Conservation (phyloP, 2,113 vertebrate species). For the Pollimyrus isidori region DNA sequence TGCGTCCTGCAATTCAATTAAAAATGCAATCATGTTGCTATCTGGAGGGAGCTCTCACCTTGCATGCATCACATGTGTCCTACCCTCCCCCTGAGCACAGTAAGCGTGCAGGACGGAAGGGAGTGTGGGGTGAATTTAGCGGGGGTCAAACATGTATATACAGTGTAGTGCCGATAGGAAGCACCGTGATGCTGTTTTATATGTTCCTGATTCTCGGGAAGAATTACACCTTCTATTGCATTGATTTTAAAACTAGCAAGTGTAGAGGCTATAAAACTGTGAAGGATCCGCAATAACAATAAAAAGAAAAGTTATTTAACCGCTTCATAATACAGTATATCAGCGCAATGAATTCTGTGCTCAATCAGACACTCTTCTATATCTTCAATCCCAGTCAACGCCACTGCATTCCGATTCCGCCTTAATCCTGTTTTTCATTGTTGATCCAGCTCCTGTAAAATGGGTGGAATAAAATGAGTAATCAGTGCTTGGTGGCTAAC, state of each 20-base stretch:
- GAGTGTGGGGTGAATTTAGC: not conserved
- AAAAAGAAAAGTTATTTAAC: conserved; percentile 6
- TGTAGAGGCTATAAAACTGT: not conserved
- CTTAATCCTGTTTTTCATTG: not conserved
- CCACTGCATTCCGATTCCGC: not conserved
- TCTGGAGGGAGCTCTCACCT: conserved; percentile 32
- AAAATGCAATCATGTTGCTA: conserved; percentile 37
- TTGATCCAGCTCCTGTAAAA: not conserved
- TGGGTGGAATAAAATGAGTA: not conserved
- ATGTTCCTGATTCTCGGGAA: not conserved
- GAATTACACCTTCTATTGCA: not conserved
- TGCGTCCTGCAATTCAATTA: conserved; percentile 45
- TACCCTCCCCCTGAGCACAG: not conserved
- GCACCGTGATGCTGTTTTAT: not conserved
- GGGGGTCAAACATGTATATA: not conserved
- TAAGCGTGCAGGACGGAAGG: not conserved
- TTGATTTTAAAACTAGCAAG: not conserved
- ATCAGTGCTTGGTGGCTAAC: not conserved
- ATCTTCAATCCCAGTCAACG: not conserved
- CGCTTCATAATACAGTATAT: not conserved
- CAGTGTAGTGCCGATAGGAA: not conserved
- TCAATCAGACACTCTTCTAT: not conserved
- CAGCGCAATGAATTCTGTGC: not conserved
- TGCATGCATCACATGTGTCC: conserved; percentile 24
- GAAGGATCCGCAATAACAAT: not conserved